Conservation (phyloP, 2,797 vertebrate species). For the Pempheris klunzingeri region DNA sequence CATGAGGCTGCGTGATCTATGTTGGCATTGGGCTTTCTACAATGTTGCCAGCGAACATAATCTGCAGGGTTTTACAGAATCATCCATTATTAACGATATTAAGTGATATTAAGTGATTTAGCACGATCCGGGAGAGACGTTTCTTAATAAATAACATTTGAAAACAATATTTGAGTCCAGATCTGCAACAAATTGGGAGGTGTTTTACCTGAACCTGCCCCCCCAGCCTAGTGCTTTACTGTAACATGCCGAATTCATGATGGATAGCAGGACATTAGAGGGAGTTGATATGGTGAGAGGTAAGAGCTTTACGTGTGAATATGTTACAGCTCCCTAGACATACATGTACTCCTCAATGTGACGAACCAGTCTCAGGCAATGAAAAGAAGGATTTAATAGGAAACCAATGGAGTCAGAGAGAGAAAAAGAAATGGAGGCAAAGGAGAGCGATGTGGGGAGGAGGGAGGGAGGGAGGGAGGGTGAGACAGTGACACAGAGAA, state of each 20-base stretch:
- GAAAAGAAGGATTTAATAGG: slow-evolving; percentile 65
- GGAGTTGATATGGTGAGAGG: neutral
- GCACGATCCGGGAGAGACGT: neutral
- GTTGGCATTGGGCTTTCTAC: neutral
- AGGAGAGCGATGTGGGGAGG: slow-evolving; percentile 19
- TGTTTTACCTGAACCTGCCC: neutral
- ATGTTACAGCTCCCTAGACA: slow-evolving; percentile 36
- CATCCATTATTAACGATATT: neutral
- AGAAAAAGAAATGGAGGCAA: slow-evolving; percentile 27
- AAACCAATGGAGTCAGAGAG: slow-evolving; percentile 35
- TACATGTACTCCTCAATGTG: slow-evolving; percentile 46
- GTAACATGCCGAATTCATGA: neutral
- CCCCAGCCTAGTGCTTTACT: neutral
- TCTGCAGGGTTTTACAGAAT: neutral
- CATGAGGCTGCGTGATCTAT: too few relatives aligned
- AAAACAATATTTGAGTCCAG: neutral
- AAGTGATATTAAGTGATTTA: neutral
- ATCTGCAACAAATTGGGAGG: neutral
- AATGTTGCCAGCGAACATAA: neutral
- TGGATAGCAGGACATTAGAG: neutral
- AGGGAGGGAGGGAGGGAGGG: slow-evolving; percentile 28
- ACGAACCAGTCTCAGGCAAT: slow-evolving; percentile 38
- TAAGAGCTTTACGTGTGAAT: slow-evolving; percentile 36
- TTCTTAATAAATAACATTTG: neutral
- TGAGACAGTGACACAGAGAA: slow-evolving; percentile 52